Base-by-base conservation (phyloP, 2,797 vertebrate genomes). In the Monodelphis domestica region DNA sequence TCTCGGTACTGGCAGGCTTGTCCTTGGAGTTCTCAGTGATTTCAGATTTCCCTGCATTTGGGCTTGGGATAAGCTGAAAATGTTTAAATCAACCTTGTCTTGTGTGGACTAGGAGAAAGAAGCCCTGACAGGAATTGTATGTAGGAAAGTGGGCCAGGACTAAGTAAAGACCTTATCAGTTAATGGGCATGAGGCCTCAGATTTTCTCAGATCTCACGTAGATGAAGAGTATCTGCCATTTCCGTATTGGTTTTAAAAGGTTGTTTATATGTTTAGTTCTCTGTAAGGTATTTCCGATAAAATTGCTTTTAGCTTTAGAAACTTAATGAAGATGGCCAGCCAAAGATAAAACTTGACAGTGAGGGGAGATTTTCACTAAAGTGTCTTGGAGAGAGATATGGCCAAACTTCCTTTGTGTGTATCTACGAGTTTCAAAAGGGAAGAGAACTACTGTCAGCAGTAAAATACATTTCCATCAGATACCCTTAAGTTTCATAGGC, bases 281-380 rank as follows among this genome's bases (percentile, higher is more conserved):
- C 54, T 53, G 33, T 51, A 2, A 51, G 17, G 88, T 63, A 14
- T 88, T 92, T 90, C 51, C 89, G 54, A 84, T 92, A 91, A 87
- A 30, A 92, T 59, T 54, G 50, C 55, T 2, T 87, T 84, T 55
- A 54, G 78, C 51, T 53, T 92, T 59, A 33, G 70, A 55, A 51
- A 57, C 89, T 88, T 93, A 24, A 45, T 84, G 15, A 50, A n/a
- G 94, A 88, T 93, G 54, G 57, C 56, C 93, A 89, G 52, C 59
- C 55, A 26, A 84, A 93, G 93, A 70, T 56, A 54, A 87, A 89
- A n/a, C 52, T 4, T 14, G 90, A 33, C 56, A 12, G 53, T 50
- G 3, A 70, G 59, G 52, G 45, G 12, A 1, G 33, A 29, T 29
- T 54, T 63, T 54, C 53, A 15, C 0, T 24, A 29, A 38, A 14